phyloP scores from a whole-genome alignment of 2,797 vertebrate species.

The Sphenopsis melanotis region DNA sequence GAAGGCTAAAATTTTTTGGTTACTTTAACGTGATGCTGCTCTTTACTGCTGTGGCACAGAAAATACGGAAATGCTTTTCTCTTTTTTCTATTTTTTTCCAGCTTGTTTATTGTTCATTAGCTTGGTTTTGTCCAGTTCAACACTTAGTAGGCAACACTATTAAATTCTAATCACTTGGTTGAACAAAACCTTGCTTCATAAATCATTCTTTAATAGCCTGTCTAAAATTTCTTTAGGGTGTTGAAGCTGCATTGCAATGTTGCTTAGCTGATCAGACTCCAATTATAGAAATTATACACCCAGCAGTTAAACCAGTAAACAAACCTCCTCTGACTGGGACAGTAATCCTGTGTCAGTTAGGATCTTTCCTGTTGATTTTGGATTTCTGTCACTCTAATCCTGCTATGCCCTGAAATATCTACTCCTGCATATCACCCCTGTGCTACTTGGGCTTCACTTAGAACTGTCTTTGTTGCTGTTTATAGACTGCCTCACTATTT shows the following conservation, averaged over 20 bases:
- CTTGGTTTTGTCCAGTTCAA: constrained; percentile 41
- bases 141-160: constrained; percentile 62
- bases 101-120: constrained; percentile 12
- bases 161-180: constrained; percentile 74
- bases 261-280: constrained; percentile 34
- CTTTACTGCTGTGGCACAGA: neutral
- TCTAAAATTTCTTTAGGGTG: constrained; percentile 67
- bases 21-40: neutral
- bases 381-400: neutral
- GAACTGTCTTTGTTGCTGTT: neutral
- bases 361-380: constrained; percentile 11
- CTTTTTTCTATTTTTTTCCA: neutral
- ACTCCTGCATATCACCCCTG: neutral
- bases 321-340: neutral
- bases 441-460: neutral
- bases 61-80: neutral
- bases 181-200: constrained; percentile 73
- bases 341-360: neutral
- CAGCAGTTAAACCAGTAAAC: constrained; percentile 40
- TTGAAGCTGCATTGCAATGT: constrained; percentile 32
- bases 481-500: neutral
- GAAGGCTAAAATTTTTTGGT: neutral
- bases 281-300: constrained; percentile 65
- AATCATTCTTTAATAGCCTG: constrained; percentile 74
- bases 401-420: neutral